These are phyloP conservation scores for Torymus aiolomorphi DNA, from an alignment of 2,888 invertebrate species.

Conservation along the genomic window DNA sequence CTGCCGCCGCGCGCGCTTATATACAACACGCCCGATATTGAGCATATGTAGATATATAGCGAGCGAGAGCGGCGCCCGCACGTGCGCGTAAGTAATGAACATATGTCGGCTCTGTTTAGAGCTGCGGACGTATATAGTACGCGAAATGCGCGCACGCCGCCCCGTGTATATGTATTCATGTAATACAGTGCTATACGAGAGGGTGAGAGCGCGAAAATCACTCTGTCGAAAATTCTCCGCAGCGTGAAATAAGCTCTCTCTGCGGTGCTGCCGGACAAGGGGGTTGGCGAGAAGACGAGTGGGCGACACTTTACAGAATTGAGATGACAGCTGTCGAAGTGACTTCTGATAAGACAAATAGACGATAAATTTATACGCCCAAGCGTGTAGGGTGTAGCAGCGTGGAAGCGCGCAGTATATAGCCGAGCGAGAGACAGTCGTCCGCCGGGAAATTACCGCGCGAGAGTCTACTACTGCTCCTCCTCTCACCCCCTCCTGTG, in stretches of 20 bases:
- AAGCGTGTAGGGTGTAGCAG: neutral
- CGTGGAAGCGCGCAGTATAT: neutral
- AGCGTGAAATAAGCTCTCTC: conserved; percentile 1
- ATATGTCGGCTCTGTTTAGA: conserved; percentile 53
- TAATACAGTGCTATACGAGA: neutral
- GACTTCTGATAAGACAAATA: conserved; percentile 54
- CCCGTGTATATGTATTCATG: neutral
- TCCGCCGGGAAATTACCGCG: conserved; percentile 51
- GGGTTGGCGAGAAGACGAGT: conserved; percentile 5
- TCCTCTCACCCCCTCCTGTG: too few relatives aligned
- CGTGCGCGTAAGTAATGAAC: conserved; percentile 46
- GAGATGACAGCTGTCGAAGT: conserved; percentile 57
- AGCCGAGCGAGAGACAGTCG: neutral
- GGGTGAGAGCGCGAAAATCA: conserved; percentile 5
- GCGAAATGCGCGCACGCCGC: too few relatives aligned
- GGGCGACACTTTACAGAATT: conserved; percentile 50
- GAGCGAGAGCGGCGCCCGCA: neutral
- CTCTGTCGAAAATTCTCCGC: neutral
- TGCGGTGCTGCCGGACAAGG: too few relatives aligned
- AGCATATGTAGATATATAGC: neutral
- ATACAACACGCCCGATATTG: neutral
- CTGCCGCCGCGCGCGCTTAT: neutral
- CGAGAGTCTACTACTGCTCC: neutral
- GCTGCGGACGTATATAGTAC: conserved; percentile 10
- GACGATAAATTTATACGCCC: conserved; percentile 51